Evolutionary conservation across 2,113 vertebrate species (phyloP).

Genomic region (Myrmecophaga tridactyla): DNA sequence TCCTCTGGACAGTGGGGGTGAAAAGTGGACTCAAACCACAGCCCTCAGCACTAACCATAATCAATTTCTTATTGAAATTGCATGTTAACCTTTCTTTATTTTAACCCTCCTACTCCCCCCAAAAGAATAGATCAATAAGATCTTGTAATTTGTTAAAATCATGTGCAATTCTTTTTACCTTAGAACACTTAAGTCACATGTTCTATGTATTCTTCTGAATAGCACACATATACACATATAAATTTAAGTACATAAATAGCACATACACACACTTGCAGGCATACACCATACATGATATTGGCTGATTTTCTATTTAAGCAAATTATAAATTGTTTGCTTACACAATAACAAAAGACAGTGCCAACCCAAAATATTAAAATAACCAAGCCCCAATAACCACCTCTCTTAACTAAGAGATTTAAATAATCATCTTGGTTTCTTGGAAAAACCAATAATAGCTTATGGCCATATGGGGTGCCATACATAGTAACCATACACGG

Average conservation of each 20-base stretch:
- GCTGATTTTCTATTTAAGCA: constrained; percentile 52
- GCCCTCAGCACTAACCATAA: not conserved
- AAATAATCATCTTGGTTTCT: constrained; percentile 61
- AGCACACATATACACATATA: not conserved
- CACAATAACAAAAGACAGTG: constrained; percentile 39
- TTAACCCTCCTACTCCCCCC: not conserved
- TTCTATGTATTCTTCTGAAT: not conserved
- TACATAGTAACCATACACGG: not conserved
- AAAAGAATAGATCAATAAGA: not conserved
- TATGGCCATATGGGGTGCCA: not conserved
- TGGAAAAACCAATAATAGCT: constrained; percentile 57
- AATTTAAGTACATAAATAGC: not conserved
- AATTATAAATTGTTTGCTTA: constrained; percentile 41
- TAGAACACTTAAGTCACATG: not conserved
- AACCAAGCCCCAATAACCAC: not conserved
- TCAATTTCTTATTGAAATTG: not conserved
- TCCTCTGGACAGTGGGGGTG: not conserved
- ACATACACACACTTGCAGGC: not conserved
- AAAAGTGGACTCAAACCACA: not conserved
- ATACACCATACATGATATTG: not conserved
- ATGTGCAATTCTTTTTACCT: constrained; percentile 1
- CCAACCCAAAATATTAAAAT: constrained; percentile 55
- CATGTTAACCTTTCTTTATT: not conserved
- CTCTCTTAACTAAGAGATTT: constrained; percentile 42
- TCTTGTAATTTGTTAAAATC: not conserved